Evolutionary conservation across 2,113 vertebrate species (phyloP), one percentile per base, ranked within the genome.

Genomic region (Irena cyanogastra): DNA sequence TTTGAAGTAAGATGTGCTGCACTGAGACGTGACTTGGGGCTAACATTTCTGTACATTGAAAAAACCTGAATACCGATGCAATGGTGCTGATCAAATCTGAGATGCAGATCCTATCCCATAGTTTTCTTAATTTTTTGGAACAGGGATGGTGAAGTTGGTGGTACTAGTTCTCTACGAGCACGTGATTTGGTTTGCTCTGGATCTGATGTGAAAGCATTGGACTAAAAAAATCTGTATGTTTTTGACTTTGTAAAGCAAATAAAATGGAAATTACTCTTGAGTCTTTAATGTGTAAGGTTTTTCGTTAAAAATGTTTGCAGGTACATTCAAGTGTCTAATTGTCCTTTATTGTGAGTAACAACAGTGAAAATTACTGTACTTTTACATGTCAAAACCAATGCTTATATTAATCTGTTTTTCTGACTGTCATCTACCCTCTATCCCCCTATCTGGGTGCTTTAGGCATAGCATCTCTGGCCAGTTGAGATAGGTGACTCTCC

Each of bases 41-140:
- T 96, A 93, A 97, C 79, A 76, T 89, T 93, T 94, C 77, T 93
- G 79, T 94, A 94, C 83, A 82, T 86, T 92, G 90, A 96, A 82
- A 94, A 91, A 88, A 83, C 35, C 63, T 90, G 83, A 94, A 95
- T 93, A 87, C 96, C 92, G 95, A 95, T 96, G 87, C 86, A 94
- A 95, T 96, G 94, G 94, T 97, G 94, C 96, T 90, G 89, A 95
- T 96, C 91, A 70, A 69, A 60, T 87, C 77, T 86, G 88, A 93
- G 87, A 91, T 14, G 92, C 78, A 93, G 95, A 91, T 96, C 88
- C 92, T 96, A 63, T 87, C 76, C 85, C 85, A n/a, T 85, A 83
- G 75, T 83, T 93, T 93, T 86, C 63, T 61, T 82, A 45, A 70
- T 45, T 70, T 89, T 95, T 90, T 85, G 87, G 91, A 87, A 64